Evolutionary conservation across 2,113 vertebrate species (phyloP).

Genomic region (Pantherophis guttatus): DNA sequence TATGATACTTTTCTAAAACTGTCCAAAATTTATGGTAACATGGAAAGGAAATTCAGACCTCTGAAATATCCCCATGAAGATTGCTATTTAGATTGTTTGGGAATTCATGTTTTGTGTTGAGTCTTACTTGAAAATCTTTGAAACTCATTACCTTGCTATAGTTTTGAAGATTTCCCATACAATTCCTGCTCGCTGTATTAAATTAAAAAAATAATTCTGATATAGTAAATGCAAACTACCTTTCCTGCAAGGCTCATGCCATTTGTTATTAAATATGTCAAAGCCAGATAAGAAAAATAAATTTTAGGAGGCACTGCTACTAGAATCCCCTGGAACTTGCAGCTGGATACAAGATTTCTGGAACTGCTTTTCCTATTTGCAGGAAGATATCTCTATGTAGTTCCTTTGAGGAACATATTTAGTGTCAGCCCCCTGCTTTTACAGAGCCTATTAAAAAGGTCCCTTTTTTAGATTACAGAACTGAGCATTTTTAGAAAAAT

Average conservation of each 20-base stretch:
- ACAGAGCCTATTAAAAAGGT: neutral
- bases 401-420: neutral
- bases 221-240: neutral
- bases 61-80: neutral
- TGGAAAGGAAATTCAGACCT: neutral
- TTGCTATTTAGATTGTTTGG: neutral
- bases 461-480: neutral
- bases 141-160: neutral
- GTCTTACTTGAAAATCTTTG: neutral
- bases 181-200: neutral
- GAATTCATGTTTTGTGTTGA: neutral
- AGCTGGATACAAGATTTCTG: neutral
- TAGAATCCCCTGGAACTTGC: neutral
- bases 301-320: neutral
- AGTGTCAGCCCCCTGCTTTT: neutral
- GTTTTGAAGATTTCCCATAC: neutral
- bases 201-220: neutral
- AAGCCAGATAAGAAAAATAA: neutral
- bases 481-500: neutral
- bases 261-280: neutral
- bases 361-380: neutral
- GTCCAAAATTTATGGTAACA: neutral
- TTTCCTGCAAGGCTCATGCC: neutral
- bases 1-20: neutral
- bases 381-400: neutral